Base-by-base conservation (phyloP, 2,888 invertebrate genomes). In the Eutolmus rufibarbis region DNA sequence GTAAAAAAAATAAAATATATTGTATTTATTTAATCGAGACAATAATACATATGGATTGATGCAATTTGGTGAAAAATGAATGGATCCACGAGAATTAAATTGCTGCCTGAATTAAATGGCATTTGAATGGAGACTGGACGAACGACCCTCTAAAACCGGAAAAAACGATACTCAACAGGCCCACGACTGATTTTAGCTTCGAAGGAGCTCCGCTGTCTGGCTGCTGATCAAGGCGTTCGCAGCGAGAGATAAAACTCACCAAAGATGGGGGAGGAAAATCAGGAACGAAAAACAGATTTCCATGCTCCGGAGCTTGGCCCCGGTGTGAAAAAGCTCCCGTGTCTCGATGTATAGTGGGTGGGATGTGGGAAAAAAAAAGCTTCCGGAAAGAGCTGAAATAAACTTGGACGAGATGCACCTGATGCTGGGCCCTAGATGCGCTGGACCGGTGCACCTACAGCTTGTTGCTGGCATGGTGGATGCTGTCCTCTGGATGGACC, bases 51-150 rank as follows among this genome's bases (percentile, higher is more conserved):
- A 46, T 46, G 78, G 78, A 78, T 56, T 78, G 28, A 14, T 84
- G 51, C 84, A 40, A 14, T 14, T 34, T 74, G 51, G 28, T 84
- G 82, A 56, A 28, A 87, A 87, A 76, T 51, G 5, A 66, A 56
- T 79, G 81, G 74, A 84, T 7, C 43, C 66, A 31, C 78, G 28
- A 78, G 76, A 74, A 40, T 57, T 46, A n/a, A 34, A 84, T 34
- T 31, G 37, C 40, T 86, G 82, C 40, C 86, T 86, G 74, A 56
- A 74, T 81, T 88, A 23, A 76, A 82, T 76, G 51, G 76, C 66
- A 40, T 86, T 86, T 85, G 40, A 88, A 40, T 79, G 81, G 77
- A 82, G 82, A 88, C 88, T 88, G 88, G 56, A 81, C 81, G 51
- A 81, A 56, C 66, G 28, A 9, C 66, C 66, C 66, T 66, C 66